Evolutionary conservation across 2,888 invertebrate species (phyloP).

Genomic region (Pristionchus japonicus): DNA sequence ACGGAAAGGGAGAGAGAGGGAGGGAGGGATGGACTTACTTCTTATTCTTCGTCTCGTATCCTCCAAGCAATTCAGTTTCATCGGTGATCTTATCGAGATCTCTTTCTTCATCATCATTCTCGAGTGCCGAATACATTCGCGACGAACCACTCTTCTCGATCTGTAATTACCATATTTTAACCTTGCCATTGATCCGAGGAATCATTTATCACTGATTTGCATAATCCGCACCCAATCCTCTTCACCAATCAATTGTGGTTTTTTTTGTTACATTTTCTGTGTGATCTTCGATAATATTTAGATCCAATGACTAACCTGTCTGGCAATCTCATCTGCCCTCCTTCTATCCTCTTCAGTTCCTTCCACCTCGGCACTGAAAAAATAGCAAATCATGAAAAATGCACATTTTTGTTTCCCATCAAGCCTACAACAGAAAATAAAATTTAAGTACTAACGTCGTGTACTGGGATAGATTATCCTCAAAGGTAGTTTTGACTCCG

Average conservation of each 20-base stretch:
- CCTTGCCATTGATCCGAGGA: not conserved
- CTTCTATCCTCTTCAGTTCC: slow-evolving; percentile 36
- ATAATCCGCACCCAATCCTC: not conserved
- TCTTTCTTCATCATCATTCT: slow-evolving; percentile 82
- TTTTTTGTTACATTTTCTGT: not conserved
- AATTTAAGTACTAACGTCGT: slow-evolving; percentile 79
- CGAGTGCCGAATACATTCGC: slow-evolving; percentile 86
- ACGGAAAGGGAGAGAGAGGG: not conserved
- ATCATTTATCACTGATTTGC: not conserved
- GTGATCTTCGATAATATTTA: not conserved
- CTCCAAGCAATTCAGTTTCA: slow-evolving; percentile 26
- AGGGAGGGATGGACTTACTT: not conserved
- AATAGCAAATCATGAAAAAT: not conserved
- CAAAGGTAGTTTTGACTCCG: slow-evolving; percentile 92
- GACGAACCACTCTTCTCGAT: slow-evolving; percentile 90
- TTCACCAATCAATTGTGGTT: not conserved
- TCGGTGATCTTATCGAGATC: slow-evolving; percentile 64
- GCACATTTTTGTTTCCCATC: too few species aligned
- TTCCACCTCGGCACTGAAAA: slow-evolving; percentile 28
- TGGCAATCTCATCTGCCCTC: slow-evolving; percentile 7
- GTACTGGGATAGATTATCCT: slow-evolving; percentile 91
- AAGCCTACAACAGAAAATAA: too few species aligned
- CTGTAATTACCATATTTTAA: not conserved
- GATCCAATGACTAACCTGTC: not conserved
- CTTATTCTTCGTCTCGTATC: slow-evolving; percentile 14